These are phyloP conservation scores for Piscicola geometra DNA, from an alignment of 2,888 invertebrate genomes.

Conservation along the genomic window DNA sequence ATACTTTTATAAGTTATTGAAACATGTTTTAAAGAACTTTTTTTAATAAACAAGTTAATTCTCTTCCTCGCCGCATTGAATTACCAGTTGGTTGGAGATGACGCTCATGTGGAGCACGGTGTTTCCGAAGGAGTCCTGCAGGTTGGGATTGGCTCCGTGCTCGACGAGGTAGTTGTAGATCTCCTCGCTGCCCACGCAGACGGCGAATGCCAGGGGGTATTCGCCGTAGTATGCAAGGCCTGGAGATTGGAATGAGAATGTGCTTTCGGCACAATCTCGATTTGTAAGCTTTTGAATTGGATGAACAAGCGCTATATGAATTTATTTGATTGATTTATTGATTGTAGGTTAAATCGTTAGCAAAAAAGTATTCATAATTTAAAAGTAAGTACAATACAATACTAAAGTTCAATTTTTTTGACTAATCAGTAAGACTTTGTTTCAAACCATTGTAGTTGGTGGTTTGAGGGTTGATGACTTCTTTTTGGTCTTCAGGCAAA, in stretches of 20 bases:
- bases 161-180: constrained; percentile 91
- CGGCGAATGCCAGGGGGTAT: constrained; percentile 93
- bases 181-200: constrained; percentile 92
- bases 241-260: constrained; percentile 45
- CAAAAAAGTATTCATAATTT: background rate
- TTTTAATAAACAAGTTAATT: background rate
- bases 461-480: constrained; percentile 39
- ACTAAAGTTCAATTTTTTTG: background rate
- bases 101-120: constrained; percentile 99
- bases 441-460: constrained; percentile 16
- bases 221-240: constrained; percentile 95
- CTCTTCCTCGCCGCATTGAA: background rate
- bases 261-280: too few relatives aligned
- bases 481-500: constrained; percentile 85
- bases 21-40: background rate
- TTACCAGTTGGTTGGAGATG: constrained; percentile 88
- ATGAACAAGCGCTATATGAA: background rate
- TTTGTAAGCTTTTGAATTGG: background rate
- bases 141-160: constrained; percentile 86
- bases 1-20: background rate
- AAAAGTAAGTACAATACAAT: background rate
- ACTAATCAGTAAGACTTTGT: background rate
- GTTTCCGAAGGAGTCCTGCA: constrained; percentile 93
- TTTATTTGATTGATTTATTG: too few relatives aligned
- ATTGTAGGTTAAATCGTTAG: background rate